A percentile compares a stretch with the other conserved stretches of the same genome.
Evolutionary conservation across 2,888 invertebrate species (phyloP).

Genomic region (Junonia oenone): DNA sequence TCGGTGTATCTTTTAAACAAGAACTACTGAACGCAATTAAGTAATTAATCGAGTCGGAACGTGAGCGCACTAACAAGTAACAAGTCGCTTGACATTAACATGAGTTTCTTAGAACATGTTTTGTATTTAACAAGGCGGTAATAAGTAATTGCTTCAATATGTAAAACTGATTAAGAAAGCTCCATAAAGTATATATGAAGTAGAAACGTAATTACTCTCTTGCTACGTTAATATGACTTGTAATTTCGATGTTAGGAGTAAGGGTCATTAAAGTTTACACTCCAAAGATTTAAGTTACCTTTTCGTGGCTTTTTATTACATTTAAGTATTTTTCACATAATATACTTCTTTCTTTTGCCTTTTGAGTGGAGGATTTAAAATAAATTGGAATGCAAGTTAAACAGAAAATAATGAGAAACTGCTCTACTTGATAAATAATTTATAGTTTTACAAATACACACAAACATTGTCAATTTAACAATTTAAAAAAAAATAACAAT

Average conservation of each 20-base stretch:
- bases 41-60: slow-evolving; percentile 27
- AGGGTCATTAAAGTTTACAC: too few species aligned
- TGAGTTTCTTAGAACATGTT: slow-evolving; percentile 25
- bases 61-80: slow-evolving; percentile 26
- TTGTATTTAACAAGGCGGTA: slow-evolving; percentile 18
- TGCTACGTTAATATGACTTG: not conserved
- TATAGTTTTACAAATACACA: too few species aligned
- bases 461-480: not conserved
- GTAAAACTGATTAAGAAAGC: slow-evolving; percentile 11
- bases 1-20: slow-evolving; percentile 18
- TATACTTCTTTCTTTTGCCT: too few species aligned
- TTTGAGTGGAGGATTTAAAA: too few species aligned
- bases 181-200: slow-evolving; percentile 3
- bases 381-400: too few species aligned
- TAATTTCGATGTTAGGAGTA: too few species aligned
- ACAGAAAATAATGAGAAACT: too few species aligned
- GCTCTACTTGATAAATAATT: too few species aligned
- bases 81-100: slow-evolving; percentile 25
- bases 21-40: slow-evolving; percentile 23
- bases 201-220: not conserved
- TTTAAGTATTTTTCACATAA: too few species aligned
- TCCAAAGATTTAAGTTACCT: too few species aligned
- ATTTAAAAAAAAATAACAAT: not conserved
- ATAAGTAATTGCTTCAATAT: slow-evolving; percentile 20
- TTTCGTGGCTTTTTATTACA: too few species aligned